Conservation (phyloP, 35 echinoderm and acorn worm species). For the Lytechinus pictus region DNA sequence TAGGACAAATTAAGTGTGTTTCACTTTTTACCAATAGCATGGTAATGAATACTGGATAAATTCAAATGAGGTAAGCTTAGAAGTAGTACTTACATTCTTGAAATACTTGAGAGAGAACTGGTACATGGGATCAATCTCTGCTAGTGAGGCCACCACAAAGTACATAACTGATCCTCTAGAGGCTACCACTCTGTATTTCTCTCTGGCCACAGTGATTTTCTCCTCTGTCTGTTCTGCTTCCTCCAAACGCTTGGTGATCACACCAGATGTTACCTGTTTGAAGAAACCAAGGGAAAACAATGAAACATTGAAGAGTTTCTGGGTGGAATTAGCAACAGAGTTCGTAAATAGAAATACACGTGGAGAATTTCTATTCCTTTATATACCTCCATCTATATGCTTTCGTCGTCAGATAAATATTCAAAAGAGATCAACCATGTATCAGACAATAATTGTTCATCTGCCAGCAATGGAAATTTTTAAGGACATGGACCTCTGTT, state of each 20-base stretch:
- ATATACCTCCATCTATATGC: too few relatives aligned
- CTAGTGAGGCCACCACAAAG: constrained; percentile 93
- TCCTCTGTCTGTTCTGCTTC: constrained; percentile 94
- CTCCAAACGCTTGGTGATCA: constrained; percentile 87
- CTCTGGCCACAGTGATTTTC: constrained; percentile 93
- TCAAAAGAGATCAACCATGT: too few relatives aligned
- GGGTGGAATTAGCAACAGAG: too few relatives aligned
- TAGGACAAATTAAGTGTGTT: too few relatives aligned
- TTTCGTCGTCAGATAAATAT: too few relatives aligned
- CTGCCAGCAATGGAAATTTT: too few relatives aligned
- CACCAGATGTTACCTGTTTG: constrained; percentile 91
- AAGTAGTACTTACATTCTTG: constrained; percentile 83
- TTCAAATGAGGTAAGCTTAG: background rate
- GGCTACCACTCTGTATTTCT: constrained; percentile 92
- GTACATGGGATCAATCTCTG: constrained; percentile 99
- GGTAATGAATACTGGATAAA: background rate
- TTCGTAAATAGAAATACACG: too few relatives aligned
- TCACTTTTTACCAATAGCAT: too few relatives aligned
- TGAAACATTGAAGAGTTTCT: background rate
- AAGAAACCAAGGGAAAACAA: background rate
- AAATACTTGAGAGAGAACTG: constrained; percentile 99
- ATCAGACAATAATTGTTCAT: too few relatives aligned
- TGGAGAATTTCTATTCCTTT: too few relatives aligned
- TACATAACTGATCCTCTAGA: constrained; percentile 94
- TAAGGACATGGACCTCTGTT: too few relatives aligned